phyloP scores from a whole-genome alignment of 92 coral and sea anemone genomes.

The Epizoanthus ramosus region DNA sequence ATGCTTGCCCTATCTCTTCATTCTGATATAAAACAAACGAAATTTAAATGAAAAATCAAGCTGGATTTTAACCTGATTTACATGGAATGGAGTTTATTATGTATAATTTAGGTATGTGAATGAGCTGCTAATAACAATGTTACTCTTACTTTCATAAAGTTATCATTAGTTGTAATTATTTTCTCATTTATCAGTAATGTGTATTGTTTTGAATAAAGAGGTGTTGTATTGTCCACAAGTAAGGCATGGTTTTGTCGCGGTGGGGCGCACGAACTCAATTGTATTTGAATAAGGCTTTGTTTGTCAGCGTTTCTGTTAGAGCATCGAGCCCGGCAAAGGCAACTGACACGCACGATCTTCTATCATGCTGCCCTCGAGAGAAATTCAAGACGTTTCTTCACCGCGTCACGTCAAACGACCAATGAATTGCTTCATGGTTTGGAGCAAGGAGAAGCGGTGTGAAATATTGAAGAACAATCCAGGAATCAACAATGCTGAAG shows the following conservation, averaged over 20 bases:
- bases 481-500: slow-evolving; percentile 84
- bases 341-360: no score
- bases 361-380: slow-evolving; percentile 19
- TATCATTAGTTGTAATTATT: slow-evolving; percentile 33
- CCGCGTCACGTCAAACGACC: slow-evolving; percentile 76
- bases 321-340: no score
- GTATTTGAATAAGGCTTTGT: slow-evolving; percentile 10
- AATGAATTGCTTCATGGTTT: slow-evolving; percentile 92
- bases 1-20: neutral
- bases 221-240: slow-evolving; percentile 21
- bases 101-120: neutral
- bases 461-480: slow-evolving; percentile 79
- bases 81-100: neutral
- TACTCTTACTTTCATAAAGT: slow-evolving; percentile 18
- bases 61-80: neutral
- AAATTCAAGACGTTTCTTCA: slow-evolving; percentile 3
- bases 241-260: slow-evolving; percentile 22
- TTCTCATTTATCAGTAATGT: slow-evolving; percentile 35
- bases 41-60: neutral
- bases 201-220: slow-evolving; percentile 46
- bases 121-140: neutral
- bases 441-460: slow-evolving; percentile 90
- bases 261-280: slow-evolving; percentile 22
- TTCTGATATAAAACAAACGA: neutral
- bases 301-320: neutral